These are phyloP conservation scores for Micronycteris hirsuta DNA, from an alignment of 2,113 vertebrate genomes.

Conservation along the genomic window DNA sequence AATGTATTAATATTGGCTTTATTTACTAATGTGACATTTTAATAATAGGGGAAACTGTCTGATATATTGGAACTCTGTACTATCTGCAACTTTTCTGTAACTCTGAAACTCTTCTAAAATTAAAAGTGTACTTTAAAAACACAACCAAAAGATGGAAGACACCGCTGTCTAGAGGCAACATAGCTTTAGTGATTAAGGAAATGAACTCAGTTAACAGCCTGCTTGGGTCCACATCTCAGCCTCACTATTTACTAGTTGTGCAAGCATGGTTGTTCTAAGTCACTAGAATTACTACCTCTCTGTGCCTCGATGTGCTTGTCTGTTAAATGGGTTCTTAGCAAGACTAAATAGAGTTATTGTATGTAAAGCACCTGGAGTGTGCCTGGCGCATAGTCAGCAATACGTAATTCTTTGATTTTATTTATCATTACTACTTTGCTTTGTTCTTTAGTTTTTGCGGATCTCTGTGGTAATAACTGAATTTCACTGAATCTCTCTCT, in stretches of 20 bases:
- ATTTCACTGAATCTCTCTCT: neutral
- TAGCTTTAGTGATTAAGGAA: neutral
- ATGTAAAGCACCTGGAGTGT: neutral
- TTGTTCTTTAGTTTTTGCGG: slow-evolving; percentile 10
- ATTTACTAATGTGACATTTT: neutral
- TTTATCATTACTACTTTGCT: neutral
- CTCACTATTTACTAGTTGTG: neutral
- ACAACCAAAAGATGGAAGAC: neutral
- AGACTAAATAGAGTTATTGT: neutral
- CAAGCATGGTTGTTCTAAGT: neutral
- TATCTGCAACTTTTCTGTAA: neutral
- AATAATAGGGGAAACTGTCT: neutral
- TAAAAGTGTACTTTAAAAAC: slow-evolving; percentile 15
- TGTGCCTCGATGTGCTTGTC: neutral
- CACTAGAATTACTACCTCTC: neutral
- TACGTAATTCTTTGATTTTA: neutral
- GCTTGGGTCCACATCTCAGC: neutral
- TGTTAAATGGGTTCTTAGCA: neutral
- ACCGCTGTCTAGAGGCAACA: neutral
- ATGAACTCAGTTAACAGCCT: neutral
- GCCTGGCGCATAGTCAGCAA: neutral
- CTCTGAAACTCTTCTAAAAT: neutral
- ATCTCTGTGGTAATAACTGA: neutral
- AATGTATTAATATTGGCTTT: neutral
- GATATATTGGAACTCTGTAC: neutral